Evolutionary conservation across 2,797 vertebrate genomes (phyloP), one percentile per base, ranked within the genome.

Genomic region (Miopithecus talapoin): DNA sequence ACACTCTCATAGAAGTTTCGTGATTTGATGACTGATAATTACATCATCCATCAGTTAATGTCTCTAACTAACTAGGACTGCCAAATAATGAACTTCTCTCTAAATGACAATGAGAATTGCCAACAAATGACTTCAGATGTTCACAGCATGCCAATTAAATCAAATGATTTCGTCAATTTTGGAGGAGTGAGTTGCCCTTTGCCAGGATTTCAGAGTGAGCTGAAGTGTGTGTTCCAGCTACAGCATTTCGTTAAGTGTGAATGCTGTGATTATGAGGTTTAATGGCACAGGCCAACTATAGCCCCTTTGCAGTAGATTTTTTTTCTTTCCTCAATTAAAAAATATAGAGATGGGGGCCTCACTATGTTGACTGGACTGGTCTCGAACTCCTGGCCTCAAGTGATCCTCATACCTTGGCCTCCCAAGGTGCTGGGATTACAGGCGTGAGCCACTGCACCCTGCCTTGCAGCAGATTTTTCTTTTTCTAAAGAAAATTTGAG

Each of bases 91-190:
- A 94, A 90, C 33, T 10, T 92, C 10, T 95, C 92, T 92, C 50
- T 80, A 86, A 88, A 84, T 68, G 30, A 93, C 83, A 88, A 72
- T 19, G 53, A 90, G 64, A 91, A 57, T 43, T 24, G 13, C 39
- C 83, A 85, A 59, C 59, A 84, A 90, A 84, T 13, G 19, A 89
- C 55, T 89, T 95, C 24, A 93, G 78, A 76, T 97, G 76, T 95
- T 96, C 97, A 93, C 80, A 93, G 93, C 87, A 91, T 64, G 41
- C 2, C 39, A 83, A 48, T 78, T 95, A 93, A 92, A 95, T 96
- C 80, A 96, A 76, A 91, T 26, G n/a, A 89, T 84, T 72, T 95
- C 64, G 30, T 79, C 84, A 57, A 28, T 80, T 95, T 81, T 74
- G 79, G 33, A 36, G 24, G 76, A 68, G 21, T 33, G 26, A 41